Evolutionary conservation across 2,797 vertebrate genomes (phyloP), one percentile per base, ranked within the genome.

Genomic region (Anguilla obscura): DNA sequence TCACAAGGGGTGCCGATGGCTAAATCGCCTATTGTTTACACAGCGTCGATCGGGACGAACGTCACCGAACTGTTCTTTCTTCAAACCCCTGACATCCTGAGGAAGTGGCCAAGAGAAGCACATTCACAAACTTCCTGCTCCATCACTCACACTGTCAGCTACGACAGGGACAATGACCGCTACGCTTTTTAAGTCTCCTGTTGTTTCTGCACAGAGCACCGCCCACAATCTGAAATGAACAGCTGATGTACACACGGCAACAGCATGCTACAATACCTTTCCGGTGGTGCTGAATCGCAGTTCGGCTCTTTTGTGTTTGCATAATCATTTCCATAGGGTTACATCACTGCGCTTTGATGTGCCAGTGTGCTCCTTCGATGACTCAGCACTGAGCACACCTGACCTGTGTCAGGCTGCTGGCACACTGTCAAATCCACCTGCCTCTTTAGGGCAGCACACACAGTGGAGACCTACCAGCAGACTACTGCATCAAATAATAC

Each of bases 21-120:
- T 82, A 50, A 82, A n/a, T 10, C 10, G 24, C 21, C 79, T 6
- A 82, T 82, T 82, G 79, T 82, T 82, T 82, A 82, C 79, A 82
- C 0, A 40, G 33, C 33, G 21, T 45, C 24, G 40, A 50, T 82
- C 45, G 24, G 40, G 27, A 82, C 14, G 24, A 24, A n/a, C 45
- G 79, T 82, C 45, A 82, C 79, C n/a, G 79, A 48, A 50, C 79
- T 2, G 45, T 82, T 50, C 79, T 45, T 82, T 82, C 40, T 48
- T 48, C 79, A 50, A 45, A 40, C 18, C 76, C 45, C 45, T 10
- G 79, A 82, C 79, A 82, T 48, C 79, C 79, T 48, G 40, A 50
- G 79, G 79, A 82, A 82, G 79, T 24, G 21, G 79, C 79, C 79
- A 16, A 45, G 36, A 80, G 36, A 21, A 24, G 76, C 79, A n/a